Percentiles rank a stretch among this genome's conserved stretches.
Conservation (phyloP, 2,113 vertebrate genomes). For the Dromiciops gliroides region DNA sequence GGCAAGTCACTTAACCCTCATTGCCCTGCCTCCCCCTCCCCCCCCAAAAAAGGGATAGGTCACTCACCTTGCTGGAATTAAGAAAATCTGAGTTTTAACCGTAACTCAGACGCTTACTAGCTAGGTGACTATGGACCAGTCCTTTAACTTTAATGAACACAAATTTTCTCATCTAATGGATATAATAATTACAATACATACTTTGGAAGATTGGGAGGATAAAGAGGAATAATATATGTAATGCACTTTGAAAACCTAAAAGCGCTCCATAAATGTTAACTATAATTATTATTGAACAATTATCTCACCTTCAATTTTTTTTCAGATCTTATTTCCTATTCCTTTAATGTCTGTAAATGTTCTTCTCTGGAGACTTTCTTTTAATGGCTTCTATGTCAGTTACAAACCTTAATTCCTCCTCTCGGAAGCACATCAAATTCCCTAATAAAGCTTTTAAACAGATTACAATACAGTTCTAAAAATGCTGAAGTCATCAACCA, state of each 20-base stretch:
- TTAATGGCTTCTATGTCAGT: neutral
- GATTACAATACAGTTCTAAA: constrained; percentile 38
- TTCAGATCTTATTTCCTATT: constrained; percentile 7
- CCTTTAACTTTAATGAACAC: neutral
- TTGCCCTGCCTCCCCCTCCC: no score
- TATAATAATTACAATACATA: neutral
- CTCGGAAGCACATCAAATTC: constrained; percentile 17
- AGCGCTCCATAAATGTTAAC: neutral
- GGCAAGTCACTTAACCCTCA: no score
- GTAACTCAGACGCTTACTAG: neutral
- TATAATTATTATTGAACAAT: constrained; percentile 10
- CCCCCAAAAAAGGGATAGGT: neutral
- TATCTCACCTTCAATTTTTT: constrained; percentile 26
- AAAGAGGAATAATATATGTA: neutral
- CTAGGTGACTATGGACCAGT: neutral
- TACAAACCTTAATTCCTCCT: constrained; percentile 25
- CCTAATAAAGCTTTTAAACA: constrained; percentile 52
- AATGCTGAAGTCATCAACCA: constrained; percentile 27
- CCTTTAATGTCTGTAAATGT: constrained; percentile 12
- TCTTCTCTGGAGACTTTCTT: constrained; percentile 41
- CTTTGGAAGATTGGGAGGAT: neutral
- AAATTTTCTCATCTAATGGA: neutral
- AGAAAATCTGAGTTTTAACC: neutral
- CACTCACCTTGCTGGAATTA: neutral
- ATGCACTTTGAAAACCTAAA: neutral